Evolutionary conservation across 2,888 invertebrate genomes (phyloP).

Genomic region (Xylota sylvarum): DNA sequence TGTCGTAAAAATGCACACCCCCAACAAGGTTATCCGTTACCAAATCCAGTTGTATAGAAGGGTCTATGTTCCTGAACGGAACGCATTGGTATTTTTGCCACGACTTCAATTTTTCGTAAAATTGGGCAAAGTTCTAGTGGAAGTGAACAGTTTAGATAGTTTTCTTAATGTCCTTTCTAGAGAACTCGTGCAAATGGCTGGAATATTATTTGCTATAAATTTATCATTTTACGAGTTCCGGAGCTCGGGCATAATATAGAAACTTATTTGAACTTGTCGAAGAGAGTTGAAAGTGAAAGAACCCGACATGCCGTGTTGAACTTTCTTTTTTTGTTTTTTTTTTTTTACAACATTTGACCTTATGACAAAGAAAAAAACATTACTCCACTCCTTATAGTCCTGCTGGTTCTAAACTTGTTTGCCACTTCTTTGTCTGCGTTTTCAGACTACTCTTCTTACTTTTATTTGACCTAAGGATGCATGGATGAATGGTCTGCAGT

Average conservation of each 20-base stretch:
- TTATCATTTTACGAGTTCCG: conserved; percentile 54
- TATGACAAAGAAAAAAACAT: neutral
- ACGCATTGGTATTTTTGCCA: conserved; percentile 66
- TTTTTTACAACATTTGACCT: neutral
- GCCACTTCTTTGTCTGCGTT: too few relatives aligned
- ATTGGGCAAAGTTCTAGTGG: conserved; percentile 56
- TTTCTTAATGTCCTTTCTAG: conserved; percentile 40
- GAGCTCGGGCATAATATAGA: neutral
- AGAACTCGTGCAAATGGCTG: conserved; percentile 42
- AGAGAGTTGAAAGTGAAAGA: neutral
- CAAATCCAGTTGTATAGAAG: conserved; percentile 31
- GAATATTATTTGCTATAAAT: conserved; percentile 61
- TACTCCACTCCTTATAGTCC: too few relatives aligned
- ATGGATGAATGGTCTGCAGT: too few relatives aligned
- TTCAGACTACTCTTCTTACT: too few relatives aligned
- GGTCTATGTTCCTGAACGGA: neutral
- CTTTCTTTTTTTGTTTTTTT: neutral
- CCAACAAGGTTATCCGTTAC: conserved; percentile 28
- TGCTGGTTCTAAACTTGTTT: too few relatives aligned
- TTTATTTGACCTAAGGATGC: too few relatives aligned
- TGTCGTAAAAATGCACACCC: conserved; percentile 27
- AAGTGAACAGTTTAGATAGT: conserved; percentile 59
- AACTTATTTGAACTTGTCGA: neutral
- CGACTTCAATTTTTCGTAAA: conserved; percentile 70
- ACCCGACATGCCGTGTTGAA: neutral